Evolutionary conservation across 2,113 vertebrate genomes (phyloP).

Genomic region (Tichodroma muraria): DNA sequence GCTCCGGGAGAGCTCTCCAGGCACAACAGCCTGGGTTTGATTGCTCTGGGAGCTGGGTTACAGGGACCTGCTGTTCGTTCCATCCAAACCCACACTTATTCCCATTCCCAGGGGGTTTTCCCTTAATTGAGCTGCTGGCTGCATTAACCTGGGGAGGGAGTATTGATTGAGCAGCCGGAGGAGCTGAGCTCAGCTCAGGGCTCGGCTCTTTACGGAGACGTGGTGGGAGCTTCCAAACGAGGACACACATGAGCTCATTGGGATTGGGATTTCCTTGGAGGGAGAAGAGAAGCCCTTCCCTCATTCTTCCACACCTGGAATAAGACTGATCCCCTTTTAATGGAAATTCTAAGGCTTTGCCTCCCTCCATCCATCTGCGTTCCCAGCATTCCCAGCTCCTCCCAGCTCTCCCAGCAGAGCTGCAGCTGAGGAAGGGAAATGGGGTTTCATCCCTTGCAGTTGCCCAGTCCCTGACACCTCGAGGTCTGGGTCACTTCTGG

Average conservation of each 20-base stretch:
- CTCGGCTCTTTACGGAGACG: accelerated
- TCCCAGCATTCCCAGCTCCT: not conserved
- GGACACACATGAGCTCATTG: not conserved
- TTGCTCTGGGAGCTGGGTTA: not conserved
- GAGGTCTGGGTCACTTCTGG: not conserved
- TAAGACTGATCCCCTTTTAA: not conserved
- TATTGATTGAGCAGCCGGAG: not conserved
- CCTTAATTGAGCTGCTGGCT: slow-evolving; percentile 23
- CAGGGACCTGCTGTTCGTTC: not conserved
- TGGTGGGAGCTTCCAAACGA: not conserved
- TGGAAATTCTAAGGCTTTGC: not conserved
- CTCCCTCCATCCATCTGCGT: not conserved
- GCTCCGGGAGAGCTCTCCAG: not conserved
- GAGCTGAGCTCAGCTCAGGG: not conserved
- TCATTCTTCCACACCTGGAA: not conserved
- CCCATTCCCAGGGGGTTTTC: not conserved
- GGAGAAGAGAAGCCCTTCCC: not conserved
- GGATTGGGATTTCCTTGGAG: not conserved
- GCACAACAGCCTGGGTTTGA: not conserved
- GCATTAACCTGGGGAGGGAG: not conserved
- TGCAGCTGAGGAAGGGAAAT: not conserved
- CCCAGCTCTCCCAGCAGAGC: not conserved
- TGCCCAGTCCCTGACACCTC: not conserved
- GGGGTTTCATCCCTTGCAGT: not conserved
- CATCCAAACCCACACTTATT: not conserved